Conservation (phyloP, 2,113 vertebrate genomes). For the Rhodinocichla rosea region DNA sequence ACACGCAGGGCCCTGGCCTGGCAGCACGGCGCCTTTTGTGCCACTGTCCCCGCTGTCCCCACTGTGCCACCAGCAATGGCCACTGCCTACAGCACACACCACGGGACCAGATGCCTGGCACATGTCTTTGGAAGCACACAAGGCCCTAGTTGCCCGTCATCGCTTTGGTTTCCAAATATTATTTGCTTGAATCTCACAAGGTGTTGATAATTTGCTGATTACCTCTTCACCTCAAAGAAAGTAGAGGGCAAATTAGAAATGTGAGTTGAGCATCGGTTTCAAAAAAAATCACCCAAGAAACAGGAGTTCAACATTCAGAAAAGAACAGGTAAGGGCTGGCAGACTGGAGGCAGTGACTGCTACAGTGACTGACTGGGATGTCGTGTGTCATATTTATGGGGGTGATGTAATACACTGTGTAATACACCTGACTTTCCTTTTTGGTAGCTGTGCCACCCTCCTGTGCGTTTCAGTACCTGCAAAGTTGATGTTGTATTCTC, state of each 20-base stretch:
- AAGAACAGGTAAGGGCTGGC: background rate
- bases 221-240: background rate
- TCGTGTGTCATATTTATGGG: no score
- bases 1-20: background rate
- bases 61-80: rapidly evolving
- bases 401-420: no score
- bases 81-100: background rate
- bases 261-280: background rate
- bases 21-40: rapidly evolving
- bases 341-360: no score
- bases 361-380: background rate
- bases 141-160: background rate
- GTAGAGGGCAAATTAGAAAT: background rate
- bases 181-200: background rate
- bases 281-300: background rate
- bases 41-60: rapidly evolving
- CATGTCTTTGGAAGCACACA: background rate
- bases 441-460: background rate
- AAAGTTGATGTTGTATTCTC: rapidly evolving
- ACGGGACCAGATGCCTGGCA: background rate
- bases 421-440: no score
- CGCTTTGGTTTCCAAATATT: background rate
- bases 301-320: background rate
- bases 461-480: background rate
- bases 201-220: background rate